Evolutionary conservation across 2,797 vertebrate genomes (phyloP), one percentile per base, ranked within the genome.

Genomic region (Hemitrygon akajei): DNA sequence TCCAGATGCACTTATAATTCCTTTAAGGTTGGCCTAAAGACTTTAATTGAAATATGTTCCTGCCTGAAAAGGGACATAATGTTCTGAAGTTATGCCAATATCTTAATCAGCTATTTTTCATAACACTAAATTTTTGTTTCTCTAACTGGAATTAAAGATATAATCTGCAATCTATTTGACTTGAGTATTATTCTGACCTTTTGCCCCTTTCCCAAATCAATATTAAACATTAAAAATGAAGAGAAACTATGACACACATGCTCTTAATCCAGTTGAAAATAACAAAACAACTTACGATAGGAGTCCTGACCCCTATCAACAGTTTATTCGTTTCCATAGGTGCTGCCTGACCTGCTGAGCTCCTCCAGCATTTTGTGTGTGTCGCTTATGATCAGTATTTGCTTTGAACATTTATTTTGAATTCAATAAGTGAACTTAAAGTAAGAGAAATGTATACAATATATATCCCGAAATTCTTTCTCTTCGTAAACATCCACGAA

Each of bases 181-280:
- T 84, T 84, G 1, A 12, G 81, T 84, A 11, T 58, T 84, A 87
- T 14, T 34, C n/a, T 4, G 20, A 89, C 63, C 16, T 69, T 34
- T 37, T 27, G 14, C 14, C 7, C 22, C 71, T 20, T 22, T 25
- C 25, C 86, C 86, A 25, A 40, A 60, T 3, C 16, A 22, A 89
- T 22, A 2, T 18, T 20, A 37, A 7, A 37, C 7, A 20, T 16
- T 34, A 30, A 37, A 89, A 89, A 25, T 34, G 1, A 34, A n/a
- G 60, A 89, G 60, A 34, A 37, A 69, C 5, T 18, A 3, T 37
- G n/a, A n/a, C 25, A 14, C 22, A 6, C 47, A 27, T 75, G 30
- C n/a, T 60, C 22, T 76, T 37, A 40, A 80, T 94, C 40, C 75
- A 66, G 20, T 30, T 80, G 93, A 25, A 75, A 91, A 94, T 94